A percentile compares a stretch with the other conserved stretches of the same genome.
Evolutionary conservation across 2,888 invertebrate genomes (phyloP).

Genomic region (Metalampra italica): DNA sequence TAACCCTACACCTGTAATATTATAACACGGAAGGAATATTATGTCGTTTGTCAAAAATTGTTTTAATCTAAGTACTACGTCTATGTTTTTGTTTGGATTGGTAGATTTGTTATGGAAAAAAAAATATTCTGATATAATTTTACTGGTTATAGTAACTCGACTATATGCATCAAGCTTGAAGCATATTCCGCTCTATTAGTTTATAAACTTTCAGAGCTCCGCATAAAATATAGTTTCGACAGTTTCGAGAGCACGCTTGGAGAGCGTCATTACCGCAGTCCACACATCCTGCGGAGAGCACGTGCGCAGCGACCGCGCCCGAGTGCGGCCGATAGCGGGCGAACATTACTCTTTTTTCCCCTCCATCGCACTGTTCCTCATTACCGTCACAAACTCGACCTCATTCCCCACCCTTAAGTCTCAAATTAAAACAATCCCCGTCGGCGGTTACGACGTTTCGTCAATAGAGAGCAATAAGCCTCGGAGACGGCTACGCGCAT

Average conservation of each 20-base stretch:
- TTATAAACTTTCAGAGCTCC: not conserved
- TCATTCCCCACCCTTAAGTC: fast-evolving
- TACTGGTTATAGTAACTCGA: not conserved
- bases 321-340: slow-evolving; percentile 57
- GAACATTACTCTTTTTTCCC: slow-evolving; percentile 22
- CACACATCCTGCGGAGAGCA: slow-evolving; percentile 43
- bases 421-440: slow-evolving; percentile 9
- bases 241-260: not conserved
- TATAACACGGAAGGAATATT: too few relatives aligned
- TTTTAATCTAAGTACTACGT: too few relatives aligned
- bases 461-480: slow-evolving; percentile 36
- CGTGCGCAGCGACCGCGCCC: slow-evolving; percentile 65
- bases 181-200: slow-evolving; percentile 32
- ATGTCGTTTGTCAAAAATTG: too few relatives aligned
- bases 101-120: too few relatives aligned
- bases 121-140: too few relatives aligned
- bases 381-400: slow-evolving; percentile 10
- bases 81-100: too few relatives aligned
- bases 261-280: not conserved
- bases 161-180: not conserved
- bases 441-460: slow-evolving; percentile 21
- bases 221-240: not conserved
- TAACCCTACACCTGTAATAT: too few relatives aligned
- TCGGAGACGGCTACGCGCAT: slow-evolving; percentile 69
- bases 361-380: slow-evolving; percentile 18